Conservation (phyloP, 1,140 invertebrate genomes). For the Venustaconcha ellipsiformis region DNA sequence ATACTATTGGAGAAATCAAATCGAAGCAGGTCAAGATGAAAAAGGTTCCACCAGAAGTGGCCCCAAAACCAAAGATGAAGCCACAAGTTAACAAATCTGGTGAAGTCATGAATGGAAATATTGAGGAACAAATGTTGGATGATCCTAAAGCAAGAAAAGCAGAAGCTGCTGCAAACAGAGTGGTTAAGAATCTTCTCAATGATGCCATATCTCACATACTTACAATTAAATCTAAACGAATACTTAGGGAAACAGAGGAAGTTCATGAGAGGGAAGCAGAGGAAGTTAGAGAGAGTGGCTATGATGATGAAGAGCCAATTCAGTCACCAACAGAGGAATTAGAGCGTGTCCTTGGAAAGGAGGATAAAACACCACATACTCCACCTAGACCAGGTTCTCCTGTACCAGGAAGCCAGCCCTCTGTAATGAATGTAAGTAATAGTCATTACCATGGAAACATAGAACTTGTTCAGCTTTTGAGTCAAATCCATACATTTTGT, state of each 20-base stretch:
- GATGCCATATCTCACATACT: constrained; percentile 62
- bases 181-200: constrained; percentile 51
- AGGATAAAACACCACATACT: constrained; percentile 32
- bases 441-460: too few species aligned
- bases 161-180: constrained; percentile 34
- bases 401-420: constrained; percentile 41
- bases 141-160: constrained; percentile 23
- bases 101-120: constrained; percentile 23
- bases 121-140: constrained; percentile 10
- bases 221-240: constrained; percentile 25
- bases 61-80: constrained; percentile 41
- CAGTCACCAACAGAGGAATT: constrained; percentile 36
- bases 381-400: constrained; percentile 55
- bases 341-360: constrained; percentile 23
- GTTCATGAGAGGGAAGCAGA: background rate
- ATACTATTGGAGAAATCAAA: constrained; percentile 44
- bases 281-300: constrained; percentile 5
- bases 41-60: constrained; percentile 37
- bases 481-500: too few species aligned
- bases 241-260: background rate
- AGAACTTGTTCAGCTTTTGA: too few species aligned
- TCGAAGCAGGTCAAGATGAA: constrained; percentile 18
- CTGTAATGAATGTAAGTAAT: background rate
- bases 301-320: constrained; percentile 19
- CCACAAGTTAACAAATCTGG: background rate